Evolutionary conservation across 2,113 vertebrate genomes (phyloP), one percentile per base, ranked within the genome.

Genomic region (Macquaria australasica): DNA sequence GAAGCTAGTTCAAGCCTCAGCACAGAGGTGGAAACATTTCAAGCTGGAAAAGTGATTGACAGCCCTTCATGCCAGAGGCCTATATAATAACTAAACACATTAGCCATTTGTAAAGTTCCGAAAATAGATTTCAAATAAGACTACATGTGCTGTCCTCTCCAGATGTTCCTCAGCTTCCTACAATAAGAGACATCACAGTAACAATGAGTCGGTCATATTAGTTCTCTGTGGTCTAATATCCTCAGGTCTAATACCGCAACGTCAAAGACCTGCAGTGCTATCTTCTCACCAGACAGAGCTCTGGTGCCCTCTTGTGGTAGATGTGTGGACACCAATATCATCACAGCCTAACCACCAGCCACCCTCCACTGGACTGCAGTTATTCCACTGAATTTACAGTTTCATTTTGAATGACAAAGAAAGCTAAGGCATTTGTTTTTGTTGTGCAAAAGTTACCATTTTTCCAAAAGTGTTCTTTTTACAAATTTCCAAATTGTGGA

Each of bases 271-370:
- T 70, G 76, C 69, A 62, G 80, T 6, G 70, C 21, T 45, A 34
- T 2, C 25, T 39, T 1, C 0, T 31, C 12, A 43, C 14, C 43
- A 53, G 11, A 72, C 18, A 76, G 87, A 63, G 31, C 87, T 92
- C 71, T 89, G 77, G 51, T 73, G 31, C 86, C 89, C 90, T 90
- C 94, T 82, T 20, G 84, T 92, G 93, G 58, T 31, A 6, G 11
- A 67, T 20, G 10, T 37, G 14, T 31, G 10, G 16, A 50, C n/a
- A 21, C n/a, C 9, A 5, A 6, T 51, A 7, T 37, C 34, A 14
- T 4, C 11, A 51, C 20, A 18, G 59, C 34, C 1, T 6, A 6
- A n/a, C n/a, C 14, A 21, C 21, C 41, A 25, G n/a, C 16, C 71
- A 43, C 23, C 53, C 21, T 41, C 3, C 31, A 51, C 23, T 23